These are phyloP conservation scores for Choristoneura fumiferana DNA, from an alignment of 1,140 invertebrate species.

Conservation along the genomic window DNA sequence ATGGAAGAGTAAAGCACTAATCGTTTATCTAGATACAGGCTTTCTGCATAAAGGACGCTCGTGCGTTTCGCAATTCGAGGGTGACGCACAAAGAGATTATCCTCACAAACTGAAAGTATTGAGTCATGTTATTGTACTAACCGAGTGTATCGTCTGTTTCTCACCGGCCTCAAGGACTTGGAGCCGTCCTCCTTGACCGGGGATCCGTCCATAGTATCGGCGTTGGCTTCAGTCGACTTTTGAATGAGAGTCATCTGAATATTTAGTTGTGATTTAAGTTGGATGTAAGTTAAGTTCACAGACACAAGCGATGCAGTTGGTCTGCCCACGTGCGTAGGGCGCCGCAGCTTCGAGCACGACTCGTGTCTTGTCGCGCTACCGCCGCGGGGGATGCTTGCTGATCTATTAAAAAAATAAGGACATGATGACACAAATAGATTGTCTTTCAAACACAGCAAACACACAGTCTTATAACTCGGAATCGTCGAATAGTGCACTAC, in stretches of 20 bases:
- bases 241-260: conserved; percentile 65
- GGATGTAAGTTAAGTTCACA: conserved; percentile 10
- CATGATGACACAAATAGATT: conserved; percentile 76
- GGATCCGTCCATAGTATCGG: conserved; percentile 47
- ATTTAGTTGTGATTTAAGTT: conserved; percentile 6
- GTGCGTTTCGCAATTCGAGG: conserved; percentile 30
- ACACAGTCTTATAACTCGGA: conserved; percentile 47
- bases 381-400: conserved; percentile 71
- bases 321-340: conserved; percentile 61
- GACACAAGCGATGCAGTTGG: conserved; percentile 26
- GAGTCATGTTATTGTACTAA: conserved; percentile 62
- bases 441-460: conserved; percentile 50
- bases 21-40: background rate
- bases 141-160: conserved; percentile 80
- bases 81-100: conserved; percentile 71
- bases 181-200: conserved; percentile 52
- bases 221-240: conserved; percentile 44
- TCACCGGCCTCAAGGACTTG: conserved; percentile 76
- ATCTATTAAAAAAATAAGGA: conserved; percentile 78
- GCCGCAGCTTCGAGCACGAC: conserved; percentile 58
- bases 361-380: conserved; percentile 58
- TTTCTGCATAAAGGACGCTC: conserved; percentile 27
- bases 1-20: conserved; percentile 5
- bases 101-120: conserved; percentile 56
- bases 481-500: conserved; percentile 45